Conservation (phyloP, 2,888 invertebrate genomes). For the Polyommatus iphigenia region DNA sequence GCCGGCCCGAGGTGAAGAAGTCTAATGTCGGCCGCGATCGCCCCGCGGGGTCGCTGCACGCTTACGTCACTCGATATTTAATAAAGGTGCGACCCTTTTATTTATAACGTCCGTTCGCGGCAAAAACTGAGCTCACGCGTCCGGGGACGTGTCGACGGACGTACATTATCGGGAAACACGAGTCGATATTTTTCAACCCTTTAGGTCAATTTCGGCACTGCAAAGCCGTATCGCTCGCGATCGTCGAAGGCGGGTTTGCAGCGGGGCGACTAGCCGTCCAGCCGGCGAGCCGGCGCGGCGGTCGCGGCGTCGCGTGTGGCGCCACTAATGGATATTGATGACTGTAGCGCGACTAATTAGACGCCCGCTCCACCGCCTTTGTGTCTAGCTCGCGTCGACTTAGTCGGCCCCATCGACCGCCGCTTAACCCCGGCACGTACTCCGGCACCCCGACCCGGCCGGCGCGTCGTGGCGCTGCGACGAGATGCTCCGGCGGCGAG, state of each 20-base stretch:
- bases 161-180: conserved; percentile 3
- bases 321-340: conserved; percentile 79
- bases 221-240: conserved; percentile 62
- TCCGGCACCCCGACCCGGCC: conserved; percentile 33
- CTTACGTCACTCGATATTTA: conserved; percentile 63
- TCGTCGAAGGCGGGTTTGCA: conserved; percentile 56
- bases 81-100: conserved; percentile 58
- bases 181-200: conserved; percentile 45
- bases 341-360: conserved; percentile 74
- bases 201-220: conserved; percentile 58
- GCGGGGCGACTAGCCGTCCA: conserved; percentile 46
- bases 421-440: conserved; percentile 12
- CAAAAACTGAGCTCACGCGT: conserved; percentile 32
- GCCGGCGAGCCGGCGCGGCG: conserved; percentile 43
- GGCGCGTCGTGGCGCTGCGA: conserved; percentile 24
- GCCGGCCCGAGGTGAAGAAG: conserved; percentile 66
- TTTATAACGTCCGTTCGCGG: conserved; percentile 32
- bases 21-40: conserved; percentile 69
- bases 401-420: conserved; percentile 48
- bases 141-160: conserved; percentile 3
- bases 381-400: conserved; percentile 52
- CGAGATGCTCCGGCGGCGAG: conserved; percentile 39
- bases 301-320: conserved; percentile 71
- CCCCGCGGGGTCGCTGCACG: conserved; percentile 60
- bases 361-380: conserved; percentile 51